Evolutionary conservation across 2,888 invertebrate genomes (phyloP), one percentile per base, ranked within the genome.

Genomic region (Teleiodes luculella): DNA sequence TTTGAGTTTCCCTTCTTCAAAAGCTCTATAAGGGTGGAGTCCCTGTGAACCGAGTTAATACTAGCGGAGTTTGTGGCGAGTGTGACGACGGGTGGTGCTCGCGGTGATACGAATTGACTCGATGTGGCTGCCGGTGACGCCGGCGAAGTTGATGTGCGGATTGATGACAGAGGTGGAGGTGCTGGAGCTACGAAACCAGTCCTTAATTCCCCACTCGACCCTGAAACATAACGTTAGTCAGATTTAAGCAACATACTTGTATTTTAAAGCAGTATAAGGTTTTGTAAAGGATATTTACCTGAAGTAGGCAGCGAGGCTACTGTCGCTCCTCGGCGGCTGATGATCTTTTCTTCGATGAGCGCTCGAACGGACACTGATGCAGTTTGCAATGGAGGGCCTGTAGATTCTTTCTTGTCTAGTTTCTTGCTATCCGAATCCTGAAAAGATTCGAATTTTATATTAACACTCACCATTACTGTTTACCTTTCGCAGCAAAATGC

Each of bases 331-430:
- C 97, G 91, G 66, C 96, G 96, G 77, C 95, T 97, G 66, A 97
- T 97, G 63, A 97, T 97, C 83, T 97, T 97, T 79, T 97, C 97
- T 85, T 97, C 97, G 64, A 97, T 97, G 45, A 97, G 91, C 8
- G 97, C 97, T 57, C 97, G 91, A 5, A 97, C 96, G 56, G 96
- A 96, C 58, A 96, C 95, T 62, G 96, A 97, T 5, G 96, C 97
- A n/a, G 97, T 97, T 88, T 97, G 96, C 59, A 97, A 82, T 0
- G 97, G 96, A 4, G 96, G 96, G 4, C 95, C 96, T 14, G 91
- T 91, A 1, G 94, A 91, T 75, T 96, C 96, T 72, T 95, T 96
- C 78, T 96, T 96, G 66, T 96, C 96, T 68, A 92, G 91, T 78
- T 96, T 96, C 78, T 96, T 97, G 63, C 92, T 94, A 67, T 96